Conservation (phyloP, 2,888 invertebrate genomes). For the Drosophila nr. perissopoda region DNA sequence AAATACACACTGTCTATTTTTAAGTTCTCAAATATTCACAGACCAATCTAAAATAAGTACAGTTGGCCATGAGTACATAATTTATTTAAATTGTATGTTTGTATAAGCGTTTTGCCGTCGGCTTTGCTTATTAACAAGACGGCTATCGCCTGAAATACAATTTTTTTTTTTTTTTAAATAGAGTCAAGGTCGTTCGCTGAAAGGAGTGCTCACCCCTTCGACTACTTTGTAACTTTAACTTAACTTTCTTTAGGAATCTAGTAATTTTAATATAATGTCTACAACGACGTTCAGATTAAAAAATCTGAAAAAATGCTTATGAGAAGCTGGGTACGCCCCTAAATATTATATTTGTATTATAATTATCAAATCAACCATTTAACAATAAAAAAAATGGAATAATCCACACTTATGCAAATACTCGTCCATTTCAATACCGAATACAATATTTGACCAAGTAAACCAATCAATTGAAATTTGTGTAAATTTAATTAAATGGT, state of each 20-base stretch:
- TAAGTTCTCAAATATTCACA: neutral
- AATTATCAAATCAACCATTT: neutral
- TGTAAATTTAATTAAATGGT: neutral
- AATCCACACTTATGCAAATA: neutral
- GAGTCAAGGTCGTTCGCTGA: neutral
- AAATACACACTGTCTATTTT: neutral
- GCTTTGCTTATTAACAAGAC: neutral
- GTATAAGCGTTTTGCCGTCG: constrained; percentile 13
- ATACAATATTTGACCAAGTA: neutral
- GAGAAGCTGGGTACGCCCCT: neutral
- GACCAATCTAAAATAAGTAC: neutral
- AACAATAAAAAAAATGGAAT: neutral
- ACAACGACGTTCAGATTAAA: neutral
- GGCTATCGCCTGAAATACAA: neutral
- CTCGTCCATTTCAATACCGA: neutral
- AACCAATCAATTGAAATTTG: neutral
- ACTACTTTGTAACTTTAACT: neutral
- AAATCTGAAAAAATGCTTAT: neutral
- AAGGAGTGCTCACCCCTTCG: neutral
- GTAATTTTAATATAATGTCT: neutral
- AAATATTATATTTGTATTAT: neutral
- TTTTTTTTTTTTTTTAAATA: neutral
- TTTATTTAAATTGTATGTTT: neutral
- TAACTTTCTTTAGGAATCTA: neutral
- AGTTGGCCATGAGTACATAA: too few species aligned